Conservation (phyloP, 2,888 invertebrate species). For the Synergus japonicus region DNA sequence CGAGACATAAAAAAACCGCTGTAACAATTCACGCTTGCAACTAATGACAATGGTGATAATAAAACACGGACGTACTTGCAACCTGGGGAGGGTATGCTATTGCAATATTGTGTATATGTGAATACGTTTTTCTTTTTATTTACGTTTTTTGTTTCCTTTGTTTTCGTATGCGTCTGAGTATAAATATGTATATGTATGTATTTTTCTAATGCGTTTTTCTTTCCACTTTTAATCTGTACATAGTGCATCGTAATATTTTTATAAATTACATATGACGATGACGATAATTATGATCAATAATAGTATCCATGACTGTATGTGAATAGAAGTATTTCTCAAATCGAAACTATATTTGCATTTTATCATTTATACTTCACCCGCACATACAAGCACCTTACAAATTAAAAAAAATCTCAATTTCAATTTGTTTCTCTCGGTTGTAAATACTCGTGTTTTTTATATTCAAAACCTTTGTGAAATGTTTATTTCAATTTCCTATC, state of each 20-base stretch:
- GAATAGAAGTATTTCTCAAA: conserved; percentile 69
- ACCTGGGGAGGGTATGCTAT: conserved; percentile 70
- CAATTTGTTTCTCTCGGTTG: conserved; percentile 53
- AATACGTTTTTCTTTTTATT: conserved; percentile 58
- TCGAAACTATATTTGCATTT: conserved; percentile 69
- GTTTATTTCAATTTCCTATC: conserved; percentile 57
- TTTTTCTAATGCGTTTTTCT: conserved; percentile 45
- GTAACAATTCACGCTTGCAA: conserved; percentile 60
- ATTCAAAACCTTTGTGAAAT: conserved; percentile 55
- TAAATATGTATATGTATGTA: conserved; percentile 61
- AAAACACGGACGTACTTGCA: conserved; percentile 71
- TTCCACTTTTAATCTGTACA: conserved; percentile 52
- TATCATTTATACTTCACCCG: conserved; percentile 65
- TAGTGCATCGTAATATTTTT: conserved; percentile 53
- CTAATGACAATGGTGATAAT: conserved; percentile 62
- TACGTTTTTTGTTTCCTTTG: conserved; percentile 53
- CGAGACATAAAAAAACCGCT: conserved; percentile 27
- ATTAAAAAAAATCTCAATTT: conserved; percentile 79
- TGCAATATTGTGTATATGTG: conserved; percentile 65
- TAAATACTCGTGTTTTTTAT: conserved; percentile 55
- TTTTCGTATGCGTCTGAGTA: conserved; percentile 58
- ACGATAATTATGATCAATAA: conserved; percentile 51
- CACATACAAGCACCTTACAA: conserved; percentile 76
- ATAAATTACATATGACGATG: conserved; percentile 49
- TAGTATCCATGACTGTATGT: conserved; percentile 61